Evolutionary conservation across 2,888 invertebrate species (phyloP).

Genomic region (Phragmatobia fuliginosa): DNA sequence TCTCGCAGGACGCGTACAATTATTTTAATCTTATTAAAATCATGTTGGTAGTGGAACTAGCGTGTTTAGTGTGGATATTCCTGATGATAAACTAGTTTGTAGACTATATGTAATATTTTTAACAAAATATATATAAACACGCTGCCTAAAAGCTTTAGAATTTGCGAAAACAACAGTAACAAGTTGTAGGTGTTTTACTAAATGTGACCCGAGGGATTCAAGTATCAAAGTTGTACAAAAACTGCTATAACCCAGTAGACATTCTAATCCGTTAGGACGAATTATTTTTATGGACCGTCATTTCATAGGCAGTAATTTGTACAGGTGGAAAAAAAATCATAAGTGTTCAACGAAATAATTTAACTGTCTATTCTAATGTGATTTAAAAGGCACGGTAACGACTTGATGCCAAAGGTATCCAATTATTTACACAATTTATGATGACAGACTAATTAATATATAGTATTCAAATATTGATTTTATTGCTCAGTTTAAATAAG

Average conservation of each 20-base stretch:
- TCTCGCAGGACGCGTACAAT: constrained; percentile 82
- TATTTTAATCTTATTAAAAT: constrained; percentile 86
- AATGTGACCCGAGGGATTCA: constrained; percentile 7
- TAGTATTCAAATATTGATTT: constrained; percentile 58
- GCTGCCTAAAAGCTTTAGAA: background rate
- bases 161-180: background rate
- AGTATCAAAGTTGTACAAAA: constrained; percentile 30
- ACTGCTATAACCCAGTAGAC: constrained; percentile 26
- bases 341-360: constrained; percentile 52
- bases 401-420: constrained; percentile 53
- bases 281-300: constrained; percentile 44
- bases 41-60: constrained; percentile 64
- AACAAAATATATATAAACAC: background rate
- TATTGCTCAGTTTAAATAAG: constrained; percentile 55
- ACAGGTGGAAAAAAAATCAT: constrained; percentile 36
- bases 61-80: constrained; percentile 61
- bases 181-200: background rate
- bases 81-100: background rate
- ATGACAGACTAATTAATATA: constrained; percentile 55
- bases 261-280: constrained; percentile 31
- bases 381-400: constrained; percentile 50
- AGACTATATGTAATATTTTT: too few species aligned
- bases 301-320: constrained; percentile 35
- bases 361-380: constrained; percentile 52
- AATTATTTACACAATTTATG: constrained; percentile 54